Base-by-base conservation (phyloP, 2,113 vertebrate genomes). In the Ophthalmolycus amberensis region DNA sequence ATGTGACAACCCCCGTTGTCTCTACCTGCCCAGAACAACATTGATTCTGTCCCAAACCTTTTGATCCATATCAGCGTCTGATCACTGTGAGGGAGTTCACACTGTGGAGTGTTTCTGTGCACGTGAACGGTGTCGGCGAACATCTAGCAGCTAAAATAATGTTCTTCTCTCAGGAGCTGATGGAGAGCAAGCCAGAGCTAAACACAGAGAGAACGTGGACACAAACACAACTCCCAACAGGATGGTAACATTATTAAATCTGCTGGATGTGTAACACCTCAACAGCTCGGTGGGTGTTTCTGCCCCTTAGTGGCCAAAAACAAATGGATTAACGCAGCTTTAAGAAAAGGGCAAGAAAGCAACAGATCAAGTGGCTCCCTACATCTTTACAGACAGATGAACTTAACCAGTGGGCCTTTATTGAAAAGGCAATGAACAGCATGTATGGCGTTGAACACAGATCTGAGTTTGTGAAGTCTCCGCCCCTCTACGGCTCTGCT, bases 401-500 rank as follows among this genome's bases (percentile, higher is more conserved):
- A 65, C 79, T 29, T 67, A 68, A 71, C 66, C 25, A 27, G 50
- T 50, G 63, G 34, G 34, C 34, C 34, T 34, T 34, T 34, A 34
- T 34, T 59, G 3, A 42, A 79, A 71, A 82, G 71, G 62, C 54
- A 56, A 82, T 48, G n/a, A 66, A 5, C 74, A 71, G 80, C 77
- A 77, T 5, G n/a, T 60, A 29, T 1, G 44, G 37, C 64, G 34
- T 8, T 15, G 44, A 18, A 46, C 46, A 16, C 63, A 15, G 38
- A 20, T 48, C n/a, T 37, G 68, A 25, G 32, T n/a, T 56, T 29
- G 48, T 59, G 62, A 20, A 15, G 29, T 34, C 50, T n/a, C 5
- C 46, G 46, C 20, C 9, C 9, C 20, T 34, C 69, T 88, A 94
- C 6, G 89, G 88, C 74, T 96, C 92, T 0, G 86, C 71, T 10